Percentiles rank a stretch among this genome's conserved stretches.
phyloP scores from a whole-genome alignment of 2,888 invertebrate species.

The Drosophila merina region DNA sequence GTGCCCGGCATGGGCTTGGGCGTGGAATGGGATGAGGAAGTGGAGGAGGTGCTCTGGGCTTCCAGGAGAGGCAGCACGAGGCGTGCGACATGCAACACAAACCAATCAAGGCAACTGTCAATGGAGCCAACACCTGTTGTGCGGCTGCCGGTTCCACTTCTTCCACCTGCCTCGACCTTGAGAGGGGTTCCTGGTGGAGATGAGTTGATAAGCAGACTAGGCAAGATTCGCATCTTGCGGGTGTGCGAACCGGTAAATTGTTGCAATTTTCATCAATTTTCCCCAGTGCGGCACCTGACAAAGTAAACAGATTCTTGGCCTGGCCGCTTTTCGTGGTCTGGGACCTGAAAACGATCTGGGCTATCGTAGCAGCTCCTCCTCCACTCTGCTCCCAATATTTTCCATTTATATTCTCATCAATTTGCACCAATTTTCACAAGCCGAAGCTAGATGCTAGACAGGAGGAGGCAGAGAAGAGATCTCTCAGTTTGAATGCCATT shows the following conservation, averaged over 20 bases:
- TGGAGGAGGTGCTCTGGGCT: constrained; percentile 18
- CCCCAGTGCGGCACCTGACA: constrained; percentile 32
- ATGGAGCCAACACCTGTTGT: constrained; percentile 66
- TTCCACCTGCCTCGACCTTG: constrained; percentile 59
- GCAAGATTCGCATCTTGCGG: constrained; percentile 32
- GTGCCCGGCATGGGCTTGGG: constrained; percentile 41
- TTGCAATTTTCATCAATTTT: constrained; percentile 35
- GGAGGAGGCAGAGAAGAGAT: constrained; percentile 8
- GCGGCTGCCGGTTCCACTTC: constrained; percentile 20
- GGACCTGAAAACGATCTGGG: constrained; percentile 6
- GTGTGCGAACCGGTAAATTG: constrained; percentile 44
- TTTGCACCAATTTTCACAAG: constrained; percentile 33
- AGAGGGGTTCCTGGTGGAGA: constrained; percentile 22
- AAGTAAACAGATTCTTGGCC: constrained; percentile 32
- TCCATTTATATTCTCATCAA: constrained; percentile 43
- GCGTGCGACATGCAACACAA: constrained; percentile 66
- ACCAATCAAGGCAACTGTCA: constrained; percentile 70
- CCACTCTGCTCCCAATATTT: constrained; percentile 21
- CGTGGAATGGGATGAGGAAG: constrained; percentile 10
- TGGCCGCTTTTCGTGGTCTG: constrained; percentile 6
- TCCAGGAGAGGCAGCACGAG: constrained; percentile 21
- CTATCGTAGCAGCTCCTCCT: constrained; percentile 7
- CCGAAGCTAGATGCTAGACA: constrained; percentile 12
- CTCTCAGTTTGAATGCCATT: constrained; percentile 51
- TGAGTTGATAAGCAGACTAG: constrained; percentile 27